Conservation (phyloP, 2,888 invertebrate genomes). For the Xestia sexstrigata region DNA sequence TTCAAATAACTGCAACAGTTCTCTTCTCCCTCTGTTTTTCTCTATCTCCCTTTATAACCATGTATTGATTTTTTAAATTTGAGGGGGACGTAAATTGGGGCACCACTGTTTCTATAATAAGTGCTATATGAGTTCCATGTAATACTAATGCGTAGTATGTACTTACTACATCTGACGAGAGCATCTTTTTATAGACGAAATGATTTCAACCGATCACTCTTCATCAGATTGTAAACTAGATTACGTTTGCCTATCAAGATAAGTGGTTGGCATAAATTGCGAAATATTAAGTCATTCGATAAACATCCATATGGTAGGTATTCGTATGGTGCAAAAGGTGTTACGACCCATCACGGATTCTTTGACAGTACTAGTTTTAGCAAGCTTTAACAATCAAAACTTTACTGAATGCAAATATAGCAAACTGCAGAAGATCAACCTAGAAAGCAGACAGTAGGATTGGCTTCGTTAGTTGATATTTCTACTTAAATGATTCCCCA, state of each 20-base stretch:
- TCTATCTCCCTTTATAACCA: not conserved
- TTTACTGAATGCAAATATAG: not conserved
- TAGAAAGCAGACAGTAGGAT: not conserved
- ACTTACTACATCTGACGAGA: slow-evolving; percentile 16
- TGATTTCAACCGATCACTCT: slow-evolving; percentile 56
- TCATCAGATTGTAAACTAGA: slow-evolving; percentile 56
- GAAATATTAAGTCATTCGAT: slow-evolving; percentile 52
- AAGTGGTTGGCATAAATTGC: slow-evolving; percentile 55
- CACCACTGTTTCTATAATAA: not conserved
- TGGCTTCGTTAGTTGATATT: too few relatives aligned
- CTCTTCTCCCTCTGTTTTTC: slow-evolving; percentile 9
- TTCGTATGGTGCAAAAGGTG: not conserved
- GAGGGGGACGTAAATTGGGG: slow-evolving; percentile 11
- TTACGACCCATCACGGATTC: not conserved
- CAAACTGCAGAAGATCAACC: not conserved
- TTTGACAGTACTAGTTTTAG: not conserved
- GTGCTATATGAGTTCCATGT: not conserved
- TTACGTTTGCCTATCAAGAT: slow-evolving; percentile 60
- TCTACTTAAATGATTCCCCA: too few relatives aligned
- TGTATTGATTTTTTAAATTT: slow-evolving; percentile 38
- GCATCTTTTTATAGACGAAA: slow-evolving; percentile 40
- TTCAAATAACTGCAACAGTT: not conserved
- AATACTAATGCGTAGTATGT: slow-evolving; percentile 17
- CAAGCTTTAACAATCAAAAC: not conserved
- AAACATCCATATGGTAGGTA: slow-evolving; percentile 18